Conservation (phyloP, 2,113 vertebrate species). For the Sitta europaea region DNA sequence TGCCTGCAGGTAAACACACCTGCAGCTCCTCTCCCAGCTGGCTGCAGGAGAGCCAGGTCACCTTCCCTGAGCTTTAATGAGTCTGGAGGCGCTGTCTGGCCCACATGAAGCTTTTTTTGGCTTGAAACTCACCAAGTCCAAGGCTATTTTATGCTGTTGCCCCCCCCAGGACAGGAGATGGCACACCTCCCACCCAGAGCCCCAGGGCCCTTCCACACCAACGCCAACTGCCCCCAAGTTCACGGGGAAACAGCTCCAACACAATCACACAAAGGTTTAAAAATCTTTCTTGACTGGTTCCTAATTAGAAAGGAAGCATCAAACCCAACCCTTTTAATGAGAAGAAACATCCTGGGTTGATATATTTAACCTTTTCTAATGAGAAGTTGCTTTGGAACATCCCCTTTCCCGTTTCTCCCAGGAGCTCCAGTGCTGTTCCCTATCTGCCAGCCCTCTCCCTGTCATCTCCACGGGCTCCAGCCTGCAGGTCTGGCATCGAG, state of each 20-base stretch:
- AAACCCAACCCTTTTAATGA: background rate
- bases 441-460: background rate
- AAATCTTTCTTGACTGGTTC: background rate
- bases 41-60: background rate
- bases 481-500: background rate
- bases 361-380: background rate
- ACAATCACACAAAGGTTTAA: background rate
- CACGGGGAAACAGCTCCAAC: fast-evolving
- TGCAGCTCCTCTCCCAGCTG: background rate
- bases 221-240: fast-evolving
- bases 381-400: background rate
- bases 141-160: background rate
- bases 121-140: background rate
- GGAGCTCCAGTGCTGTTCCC: background rate
- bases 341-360: background rate
- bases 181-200: background rate
- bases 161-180: background rate
- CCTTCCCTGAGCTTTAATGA: background rate
- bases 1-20: background rate
- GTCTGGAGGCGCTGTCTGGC: background rate
- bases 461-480: background rate
- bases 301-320: background rate
- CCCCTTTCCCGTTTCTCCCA: background rate
- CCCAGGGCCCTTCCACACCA: background rate
- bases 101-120: background rate